phyloP scores from a whole-genome alignment of 2,797 vertebrate genomes.

The Nannoperca australis region DNA sequence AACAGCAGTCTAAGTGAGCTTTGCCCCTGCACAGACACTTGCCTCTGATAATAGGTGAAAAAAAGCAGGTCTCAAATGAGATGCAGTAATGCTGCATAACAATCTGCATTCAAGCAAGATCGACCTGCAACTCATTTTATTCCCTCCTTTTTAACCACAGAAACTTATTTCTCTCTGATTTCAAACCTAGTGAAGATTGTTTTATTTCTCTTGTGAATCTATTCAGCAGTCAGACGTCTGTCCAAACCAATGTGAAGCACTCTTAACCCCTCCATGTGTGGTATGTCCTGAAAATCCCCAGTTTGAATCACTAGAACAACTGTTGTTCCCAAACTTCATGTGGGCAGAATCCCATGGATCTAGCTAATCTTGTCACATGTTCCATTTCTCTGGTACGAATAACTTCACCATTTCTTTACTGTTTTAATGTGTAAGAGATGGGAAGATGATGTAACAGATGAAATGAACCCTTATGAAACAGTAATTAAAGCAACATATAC shows the following conservation, averaged over 20 bases:
- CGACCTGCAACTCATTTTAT: constrained; percentile 6
- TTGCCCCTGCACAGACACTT: constrained; percentile 22
- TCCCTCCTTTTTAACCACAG: constrained; percentile 6
- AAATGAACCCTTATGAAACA: constrained; percentile 38
- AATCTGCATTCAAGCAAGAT: constrained; percentile 27
- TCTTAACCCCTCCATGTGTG: constrained; percentile 51
- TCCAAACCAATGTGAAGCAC: constrained; percentile 31
- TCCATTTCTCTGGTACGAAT: constrained; percentile 32
- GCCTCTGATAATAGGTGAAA: constrained; percentile 20
- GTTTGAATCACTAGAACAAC: constrained; percentile 43
- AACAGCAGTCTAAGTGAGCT: constrained; percentile 47
- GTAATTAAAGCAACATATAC: constrained; percentile 41
- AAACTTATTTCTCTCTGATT: constrained; percentile 13
- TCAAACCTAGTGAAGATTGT: constrained; percentile 25
- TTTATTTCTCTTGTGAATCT: constrained; percentile 35
- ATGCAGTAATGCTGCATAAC: constrained; percentile 25
- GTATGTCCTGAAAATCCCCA: constrained; percentile 36
- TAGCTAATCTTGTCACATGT: constrained; percentile 53
- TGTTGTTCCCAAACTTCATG: constrained; percentile 37
- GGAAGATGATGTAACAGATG: constrained; percentile 28
- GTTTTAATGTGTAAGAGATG: constrained; percentile 24
- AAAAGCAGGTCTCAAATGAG: constrained; percentile 38
- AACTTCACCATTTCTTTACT: constrained; percentile 16
- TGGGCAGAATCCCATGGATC: constrained; percentile 45
- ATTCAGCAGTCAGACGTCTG: constrained; percentile 33